Percentiles rank a stretch among this genome's conserved stretches.
Evolutionary conservation across 2,113 vertebrate species (phyloP).

Genomic region (Fukomys damarensis): DNA sequence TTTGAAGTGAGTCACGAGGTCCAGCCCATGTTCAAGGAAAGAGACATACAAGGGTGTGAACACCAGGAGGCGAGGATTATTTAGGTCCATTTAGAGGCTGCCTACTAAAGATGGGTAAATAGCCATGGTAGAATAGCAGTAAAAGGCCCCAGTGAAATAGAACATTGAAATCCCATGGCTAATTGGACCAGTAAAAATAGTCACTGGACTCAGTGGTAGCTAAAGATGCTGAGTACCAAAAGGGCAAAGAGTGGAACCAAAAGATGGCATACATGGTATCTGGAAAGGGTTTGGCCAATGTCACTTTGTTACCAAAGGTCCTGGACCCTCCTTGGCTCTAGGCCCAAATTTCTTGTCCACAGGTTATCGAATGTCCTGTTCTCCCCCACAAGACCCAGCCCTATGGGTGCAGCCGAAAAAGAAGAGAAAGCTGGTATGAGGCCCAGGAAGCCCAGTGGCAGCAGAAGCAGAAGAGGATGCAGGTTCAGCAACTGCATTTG

Average conservation of each 20-base stretch:
- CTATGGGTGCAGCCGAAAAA: background rate
- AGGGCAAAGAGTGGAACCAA: background rate
- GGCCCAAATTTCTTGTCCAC: background rate
- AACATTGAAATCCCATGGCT: slow-evolving; percentile 37
- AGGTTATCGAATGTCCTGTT: background rate
- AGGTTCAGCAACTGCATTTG: slow-evolving; percentile 75
- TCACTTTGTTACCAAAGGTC: background rate
- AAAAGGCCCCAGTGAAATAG: background rate
- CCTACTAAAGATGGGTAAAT: slow-evolving; percentile 26
- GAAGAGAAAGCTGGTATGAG: background rate
- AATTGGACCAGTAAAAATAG: background rate
- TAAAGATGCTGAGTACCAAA: slow-evolving; percentile 28
- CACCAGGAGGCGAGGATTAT: background rate
- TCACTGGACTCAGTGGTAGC: slow-evolving; percentile 26
- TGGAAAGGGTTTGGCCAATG: background rate
- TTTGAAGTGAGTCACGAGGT: slow-evolving; percentile 36
- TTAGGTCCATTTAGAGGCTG: background rate
- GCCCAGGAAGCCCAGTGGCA: slow-evolving; percentile 25
- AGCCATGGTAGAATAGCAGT: background rate
- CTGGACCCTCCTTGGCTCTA: background rate
- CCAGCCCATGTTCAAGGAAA: background rate
- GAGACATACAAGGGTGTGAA: background rate
- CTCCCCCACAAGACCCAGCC: background rate
- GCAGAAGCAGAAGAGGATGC: slow-evolving; percentile 61
- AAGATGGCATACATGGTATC: background rate